Base-by-base conservation (phyloP, 2,888 invertebrate species). In the Diachrysia chrysitis region DNA sequence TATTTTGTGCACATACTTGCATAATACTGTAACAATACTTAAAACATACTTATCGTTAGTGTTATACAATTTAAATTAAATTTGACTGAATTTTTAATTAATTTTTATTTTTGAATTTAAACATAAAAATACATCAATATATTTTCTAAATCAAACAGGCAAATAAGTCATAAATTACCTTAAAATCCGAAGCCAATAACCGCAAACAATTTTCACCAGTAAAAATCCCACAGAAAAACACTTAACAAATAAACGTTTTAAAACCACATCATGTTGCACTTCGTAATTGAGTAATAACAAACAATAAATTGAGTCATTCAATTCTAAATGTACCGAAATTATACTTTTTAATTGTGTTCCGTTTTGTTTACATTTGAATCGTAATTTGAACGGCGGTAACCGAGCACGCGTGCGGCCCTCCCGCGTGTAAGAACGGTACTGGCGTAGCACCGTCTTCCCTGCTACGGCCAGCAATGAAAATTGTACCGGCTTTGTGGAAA, bases 401-500 rank as follows among this genome's bases (percentile, higher is more conserved):
- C 63, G 19, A 66, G 71, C 71, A 63, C 63, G 63, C 88, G 89
- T 83, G 85, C 84, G 75, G 65, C 69, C 86, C 21, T 75, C 60
- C 58, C 81, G 80, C 78, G 46, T 69, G 79, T 59, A 61, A 76
- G 75, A 62, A 76, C 67, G 73, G 80, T 80, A 92, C 92, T 92
- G 89, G 68, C 76, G 79, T 70, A 73, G 66, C 58, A 66, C 63
- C 58, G 58, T 55, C 59, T 58, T 63, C 58, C 54, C 35, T 69
- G 66, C 64, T 58, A 54, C 61, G 63, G 48, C 37, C 65, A 68
- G 77, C 85, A 83, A 87, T 83, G 92, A 88, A 92, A 90, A 91
- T 89, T 86, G 80, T 78, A 80, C 79, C 60, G 57, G 62, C 51
- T 56, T 81, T 87, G 84, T 85, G 93, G 92, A 93, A 94, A 94